A percentile compares a stretch with the other conserved stretches of the same genome.
Conservation (phyloP, 2,888 invertebrate genomes). For the Teleogryllus oceanicus region DNA sequence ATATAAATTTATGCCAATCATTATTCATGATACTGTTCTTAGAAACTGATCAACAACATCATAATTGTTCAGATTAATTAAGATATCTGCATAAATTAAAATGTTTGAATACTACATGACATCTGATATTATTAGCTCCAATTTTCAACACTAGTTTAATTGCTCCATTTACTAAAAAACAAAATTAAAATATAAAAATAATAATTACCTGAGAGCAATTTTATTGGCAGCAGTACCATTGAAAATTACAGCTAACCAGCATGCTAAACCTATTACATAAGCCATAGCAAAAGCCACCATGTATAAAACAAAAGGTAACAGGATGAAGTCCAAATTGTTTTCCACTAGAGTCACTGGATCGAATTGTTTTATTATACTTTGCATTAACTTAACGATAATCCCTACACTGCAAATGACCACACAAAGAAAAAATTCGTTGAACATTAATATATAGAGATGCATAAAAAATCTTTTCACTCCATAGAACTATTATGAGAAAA, state of each 20-base stretch:
- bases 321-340: slow-evolving; percentile 44
- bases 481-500: too few relatives aligned
- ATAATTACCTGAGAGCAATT: slow-evolving; percentile 59
- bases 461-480: too few relatives aligned
- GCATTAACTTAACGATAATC: background rate
- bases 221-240: slow-evolving; percentile 69
- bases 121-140: background rate
- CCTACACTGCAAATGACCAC: background rate
- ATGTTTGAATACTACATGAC: too few relatives aligned
- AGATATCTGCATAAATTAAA: too few relatives aligned
- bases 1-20: too few relatives aligned
- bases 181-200: slow-evolving; percentile 19
- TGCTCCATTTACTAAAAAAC: background rate
- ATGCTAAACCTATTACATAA: slow-evolving; percentile 53
- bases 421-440: too few relatives aligned
- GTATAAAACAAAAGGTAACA: slow-evolving; percentile 61
- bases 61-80: too few relatives aligned
- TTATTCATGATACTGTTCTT: too few relatives aligned
- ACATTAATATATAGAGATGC: too few relatives aligned
- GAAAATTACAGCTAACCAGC: slow-evolving; percentile 59
- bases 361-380: slow-evolving; percentile 33
- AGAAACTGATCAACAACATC: too few relatives aligned
- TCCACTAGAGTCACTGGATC: slow-evolving; percentile 38
- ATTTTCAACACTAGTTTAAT: background rate
- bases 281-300: slow-evolving; percentile 54